Base-by-base conservation (phyloP, 2,797 vertebrate genomes). In the Hoplostethus mediterraneus region DNA sequence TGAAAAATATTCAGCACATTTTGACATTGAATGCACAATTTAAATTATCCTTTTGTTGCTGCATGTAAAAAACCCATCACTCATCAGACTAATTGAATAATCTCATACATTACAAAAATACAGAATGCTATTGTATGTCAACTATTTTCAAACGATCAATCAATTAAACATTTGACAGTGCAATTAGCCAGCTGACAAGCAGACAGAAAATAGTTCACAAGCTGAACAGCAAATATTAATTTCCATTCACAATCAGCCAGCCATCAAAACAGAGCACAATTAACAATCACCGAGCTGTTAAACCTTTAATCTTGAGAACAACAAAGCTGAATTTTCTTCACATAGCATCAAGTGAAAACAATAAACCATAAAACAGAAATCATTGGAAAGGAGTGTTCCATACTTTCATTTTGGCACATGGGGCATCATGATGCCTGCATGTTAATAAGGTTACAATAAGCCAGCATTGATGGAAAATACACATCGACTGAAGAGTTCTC, bases 351-450 rank as follows among this genome's bases (percentile, higher is more conserved):
- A 14, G 16, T 56, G 30, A 40, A 42, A 42, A 42, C 10, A 42
- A 42, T 36, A 36, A 36, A 8, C 33, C 33, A 36, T 36, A 36
- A 36, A 36, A 36, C 5, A 36, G 6, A 6, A 54, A 58, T 69
- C 55, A 56, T 11, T 33, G 5, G 64, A 66, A 33, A 31, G 1
- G 4, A 52, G 7, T 14, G 14, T 25, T 54, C 1, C 3, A 62
- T 57, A 61, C 40, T 36, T 62, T 81, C 38, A 68, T 44, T 73
- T 49, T 61, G n/a, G 38, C 1, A 61, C 30, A 17, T 10, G 51
- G 6, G 21, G 21, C 47, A 16, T 11, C 33, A 40, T 12, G 42
- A 40, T 12, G 42, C 30, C 14, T 38, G 36, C 30, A 40, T 57
- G 10, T 42, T 42, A 6, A 36, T 42, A 1, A 42, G 40, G 40